Percentiles rank a stretch among this genome's conserved stretches.
phyloP scores from a whole-genome alignment of 2,113 vertebrate genomes.

The Channa maculata region DNA sequence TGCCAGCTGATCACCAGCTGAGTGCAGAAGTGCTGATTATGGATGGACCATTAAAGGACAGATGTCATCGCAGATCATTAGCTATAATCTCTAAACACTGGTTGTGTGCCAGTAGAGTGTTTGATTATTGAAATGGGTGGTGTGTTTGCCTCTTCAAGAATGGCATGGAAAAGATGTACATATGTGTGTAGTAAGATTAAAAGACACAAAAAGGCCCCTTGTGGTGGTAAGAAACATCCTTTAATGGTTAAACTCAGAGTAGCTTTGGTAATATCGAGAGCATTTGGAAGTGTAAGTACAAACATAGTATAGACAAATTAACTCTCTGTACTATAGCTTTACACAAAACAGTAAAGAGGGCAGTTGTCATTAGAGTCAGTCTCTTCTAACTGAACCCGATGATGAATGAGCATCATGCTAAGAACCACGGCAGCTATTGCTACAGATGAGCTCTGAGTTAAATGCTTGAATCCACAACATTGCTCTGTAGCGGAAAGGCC shows the following conservation, averaged over 20 bases:
- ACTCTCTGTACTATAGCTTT: conserved; percentile 12
- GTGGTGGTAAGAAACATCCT: conserved; percentile 77
- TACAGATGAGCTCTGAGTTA: conserved; percentile 36
- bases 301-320: conserved; percentile 55
- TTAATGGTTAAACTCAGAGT: conserved; percentile 79
- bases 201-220: conserved; percentile 35
- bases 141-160: neutral
- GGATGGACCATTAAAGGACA: conserved; percentile 3
- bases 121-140: neutral
- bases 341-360: conserved; percentile 43
- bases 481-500: neutral
- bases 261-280: conserved; percentile 58
- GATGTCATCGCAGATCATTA: conserved; percentile 12
- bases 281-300: conserved; percentile 59
- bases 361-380: conserved; percentile 78
- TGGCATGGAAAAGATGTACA: neutral
- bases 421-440: conserved; percentile 37
- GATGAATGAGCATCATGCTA: conserved; percentile 15
- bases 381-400: conserved; percentile 78
- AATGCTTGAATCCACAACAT: conserved; percentile 44
- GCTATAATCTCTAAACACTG: neutral
- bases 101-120: neutral
- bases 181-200: conserved; percentile 2
- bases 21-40: neutral
- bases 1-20: conserved; percentile 32